Conservation (phyloP, 2,113 vertebrate genomes). For the Columbina picui region DNA sequence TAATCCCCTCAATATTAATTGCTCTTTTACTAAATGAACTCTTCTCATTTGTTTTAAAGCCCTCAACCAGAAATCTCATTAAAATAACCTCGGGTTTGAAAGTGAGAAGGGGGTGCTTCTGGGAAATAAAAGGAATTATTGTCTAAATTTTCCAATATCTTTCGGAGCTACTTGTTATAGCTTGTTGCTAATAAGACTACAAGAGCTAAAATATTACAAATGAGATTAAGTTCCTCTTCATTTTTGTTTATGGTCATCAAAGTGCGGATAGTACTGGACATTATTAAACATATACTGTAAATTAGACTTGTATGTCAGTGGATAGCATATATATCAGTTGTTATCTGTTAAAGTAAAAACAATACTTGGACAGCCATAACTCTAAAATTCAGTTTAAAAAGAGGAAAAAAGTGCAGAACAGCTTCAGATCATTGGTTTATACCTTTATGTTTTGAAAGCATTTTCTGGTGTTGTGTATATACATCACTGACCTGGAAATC, state of each 20-base stretch:
- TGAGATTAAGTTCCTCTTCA: background rate
- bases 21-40: slow-evolving; percentile 18
- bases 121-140: background rate
- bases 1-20: background rate
- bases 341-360: background rate
- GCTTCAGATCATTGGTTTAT: background rate
- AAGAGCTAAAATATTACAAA: background rate
- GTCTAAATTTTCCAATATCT: background rate
- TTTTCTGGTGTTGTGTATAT: background rate
- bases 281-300: background rate
- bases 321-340: background rate
- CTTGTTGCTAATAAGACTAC: background rate
- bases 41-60: background rate
- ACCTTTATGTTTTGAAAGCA: background rate
- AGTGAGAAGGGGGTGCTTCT: background rate
- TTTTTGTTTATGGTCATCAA: background rate
- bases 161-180: background rate
- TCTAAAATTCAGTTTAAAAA: background rate
- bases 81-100: background rate
- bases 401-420: no score
- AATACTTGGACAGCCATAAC: background rate
- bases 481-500: background rate
- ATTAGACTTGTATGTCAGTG: background rate
- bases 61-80: background rate
- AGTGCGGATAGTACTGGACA: background rate